Base-by-base conservation (phyloP, 2,113 vertebrate genomes). In the Electrona antarctica region DNA sequence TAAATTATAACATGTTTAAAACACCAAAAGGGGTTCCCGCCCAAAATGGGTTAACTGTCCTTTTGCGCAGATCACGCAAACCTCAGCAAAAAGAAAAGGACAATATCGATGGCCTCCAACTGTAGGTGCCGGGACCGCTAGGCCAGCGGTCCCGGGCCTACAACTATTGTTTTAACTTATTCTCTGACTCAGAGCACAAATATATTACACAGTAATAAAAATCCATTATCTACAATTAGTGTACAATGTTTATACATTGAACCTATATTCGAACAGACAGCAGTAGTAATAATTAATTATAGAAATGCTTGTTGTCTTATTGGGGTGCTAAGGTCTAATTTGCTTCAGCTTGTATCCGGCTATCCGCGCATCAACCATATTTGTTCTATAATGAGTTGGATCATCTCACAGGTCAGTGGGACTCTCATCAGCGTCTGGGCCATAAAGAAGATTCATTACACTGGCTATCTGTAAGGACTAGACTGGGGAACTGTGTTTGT, bases 231-330 rank as follows among this genome's bases (percentile, higher is more conserved):
- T 9, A 61, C 2, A 11, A 33, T 0, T 7, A 14, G 51, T n/a
- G 8, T 12, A 8, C 29, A 11, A 21, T 14, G 56, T 50, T 64
- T 1, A 13, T 61, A 21, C 29, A 62, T 54, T n/a, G n/a, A 64
- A 61, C 14, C 2, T 21, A 6, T 45, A 54, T 54, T 10, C 0
- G 47, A 77, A 61, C 50, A 56, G 21, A 56, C 50, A 45, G 9
- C 33, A 76, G 62, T 14, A 29, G 64, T 45, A 29, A 7, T 75
- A 66, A 81, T 81, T 75, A 66, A 81, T 81, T 74, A 62, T 50
- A 60, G 56, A 75, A 68, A 67, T 33, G 46, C 55, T 49, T 21
- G 49, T 51, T 47, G 48, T 65, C 50, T 56, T 14, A 47, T 61
- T 15, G 49, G 4, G 58, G 73, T 50, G 50, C 60, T 48, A 59